These are phyloP conservation scores for Plemyria rubiginata DNA, from an alignment of 2,888 invertebrate species.

Conservation along the genomic window DNA sequence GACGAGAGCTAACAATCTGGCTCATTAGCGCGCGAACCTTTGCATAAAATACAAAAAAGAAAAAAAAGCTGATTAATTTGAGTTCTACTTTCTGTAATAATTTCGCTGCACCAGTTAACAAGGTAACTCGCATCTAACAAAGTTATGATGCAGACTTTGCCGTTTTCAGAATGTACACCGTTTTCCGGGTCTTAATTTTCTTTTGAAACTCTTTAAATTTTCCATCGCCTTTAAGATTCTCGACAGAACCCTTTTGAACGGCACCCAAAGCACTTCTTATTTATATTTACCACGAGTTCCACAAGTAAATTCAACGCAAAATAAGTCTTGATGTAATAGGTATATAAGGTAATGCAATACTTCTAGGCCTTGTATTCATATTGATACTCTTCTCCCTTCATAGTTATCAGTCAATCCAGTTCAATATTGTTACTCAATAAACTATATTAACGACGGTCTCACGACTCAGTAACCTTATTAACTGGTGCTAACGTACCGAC, in stretches of 20 bases:
- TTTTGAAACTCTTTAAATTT: conserved; percentile 77
- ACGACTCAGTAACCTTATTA: neutral
- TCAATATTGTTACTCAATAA: neutral
- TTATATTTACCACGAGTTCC: neutral
- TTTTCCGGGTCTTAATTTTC: conserved; percentile 71
- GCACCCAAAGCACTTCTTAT: neutral
- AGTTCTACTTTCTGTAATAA: conserved; percentile 68
- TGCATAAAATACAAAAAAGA: conserved; percentile 56
- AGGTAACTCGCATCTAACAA: conserved; percentile 76
- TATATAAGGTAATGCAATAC: neutral
- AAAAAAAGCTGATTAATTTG: conserved; percentile 65
- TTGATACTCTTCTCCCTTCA: neutral
- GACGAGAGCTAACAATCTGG: conserved; percentile 63
- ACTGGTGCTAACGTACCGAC: conserved; percentile 1
- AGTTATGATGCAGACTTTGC: conserved; percentile 66
- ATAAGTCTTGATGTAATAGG: too few species aligned
- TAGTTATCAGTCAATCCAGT: neutral
- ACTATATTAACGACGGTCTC: neutral
- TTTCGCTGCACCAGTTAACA: conserved; percentile 70
- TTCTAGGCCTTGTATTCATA: neutral
- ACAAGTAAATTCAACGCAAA: too few species aligned
- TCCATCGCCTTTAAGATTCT: conserved; percentile 69
- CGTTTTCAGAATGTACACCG: conserved; percentile 60
- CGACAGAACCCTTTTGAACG: conserved; percentile 49
- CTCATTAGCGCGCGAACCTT: conserved; percentile 72